These are phyloP conservation scores for Poecilobothrus nobilitatus DNA, from an alignment of 2,888 invertebrate genomes.

Conservation along the genomic window DNA sequence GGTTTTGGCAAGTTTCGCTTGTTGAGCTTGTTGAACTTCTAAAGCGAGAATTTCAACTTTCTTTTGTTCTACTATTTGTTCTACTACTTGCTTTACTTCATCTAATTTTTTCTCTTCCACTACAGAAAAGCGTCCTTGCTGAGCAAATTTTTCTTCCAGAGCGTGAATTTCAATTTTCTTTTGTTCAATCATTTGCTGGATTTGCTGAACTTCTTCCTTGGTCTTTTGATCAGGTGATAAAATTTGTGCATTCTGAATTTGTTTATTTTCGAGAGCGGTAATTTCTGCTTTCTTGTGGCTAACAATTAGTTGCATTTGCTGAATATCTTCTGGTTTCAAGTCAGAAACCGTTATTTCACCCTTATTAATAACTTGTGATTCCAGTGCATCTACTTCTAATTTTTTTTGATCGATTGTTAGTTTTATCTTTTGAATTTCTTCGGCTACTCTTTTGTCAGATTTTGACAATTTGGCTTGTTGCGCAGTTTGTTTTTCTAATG, in stretches of 20 bases:
- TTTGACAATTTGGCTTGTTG: neutral
- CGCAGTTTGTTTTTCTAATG: neutral
- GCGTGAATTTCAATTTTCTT: neutral
- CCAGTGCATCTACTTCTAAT: neutral
- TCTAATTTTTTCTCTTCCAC: neutral
- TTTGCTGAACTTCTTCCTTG: neutral
- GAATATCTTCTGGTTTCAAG: neutral
- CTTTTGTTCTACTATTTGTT: neutral
- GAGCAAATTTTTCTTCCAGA: neutral
- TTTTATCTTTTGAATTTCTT: neutral
- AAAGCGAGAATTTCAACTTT: neutral
- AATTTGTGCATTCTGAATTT: neutral
- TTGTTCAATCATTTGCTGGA: neutral
- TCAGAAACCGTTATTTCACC: neutral
- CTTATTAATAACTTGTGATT: neutral
- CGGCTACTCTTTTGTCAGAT: neutral
- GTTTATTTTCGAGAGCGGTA: neutral
- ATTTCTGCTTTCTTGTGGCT: neutral
- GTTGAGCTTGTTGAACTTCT: neutral
- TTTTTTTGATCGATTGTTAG: neutral
- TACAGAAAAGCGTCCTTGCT: neutral
- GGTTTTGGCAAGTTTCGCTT: neutral
- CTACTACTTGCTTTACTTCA: neutral
- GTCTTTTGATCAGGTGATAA: neutral
- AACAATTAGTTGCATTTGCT: neutral